Evolutionary conservation across 2,113 vertebrate genomes (phyloP).

Genomic region (Saccopteryx bilineata): DNA sequence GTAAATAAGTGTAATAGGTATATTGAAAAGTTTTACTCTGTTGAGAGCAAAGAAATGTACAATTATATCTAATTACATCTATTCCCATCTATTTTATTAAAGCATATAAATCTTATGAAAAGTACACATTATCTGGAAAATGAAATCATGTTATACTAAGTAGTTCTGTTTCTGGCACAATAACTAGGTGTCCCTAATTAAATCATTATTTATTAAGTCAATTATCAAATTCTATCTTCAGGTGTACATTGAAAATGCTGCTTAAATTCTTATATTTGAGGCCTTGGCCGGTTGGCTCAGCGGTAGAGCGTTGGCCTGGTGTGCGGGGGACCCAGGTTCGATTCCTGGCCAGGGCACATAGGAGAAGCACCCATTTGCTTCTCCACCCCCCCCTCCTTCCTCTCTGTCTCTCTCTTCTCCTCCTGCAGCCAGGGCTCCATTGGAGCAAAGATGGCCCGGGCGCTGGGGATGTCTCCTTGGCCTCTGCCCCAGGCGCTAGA

Average conservation of each 20-base stretch:
- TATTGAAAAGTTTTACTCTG: neutral
- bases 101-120: neutral
- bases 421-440: no score
- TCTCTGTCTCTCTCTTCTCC: no score
- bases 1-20: accelerated
- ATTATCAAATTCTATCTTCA: constrained; percentile 30
- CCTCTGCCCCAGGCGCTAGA: no score
- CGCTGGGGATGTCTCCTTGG: no score
- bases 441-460: no score
- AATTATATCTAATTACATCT: neutral
- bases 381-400: no score
- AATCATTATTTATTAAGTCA: constrained; percentile 52
- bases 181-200: neutral
- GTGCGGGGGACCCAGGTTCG: no score
- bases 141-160: neutral
- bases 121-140: neutral
- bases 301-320: no score
- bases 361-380: no score
- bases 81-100: neutral
- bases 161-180: neutral
- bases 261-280: neutral
- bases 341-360: no score
- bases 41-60: neutral
- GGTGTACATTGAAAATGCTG: neutral
- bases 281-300: no score